phyloP scores from a whole-genome alignment of 64 coral and sea anemone genomes.

The Actinia tenebrosa region DNA sequence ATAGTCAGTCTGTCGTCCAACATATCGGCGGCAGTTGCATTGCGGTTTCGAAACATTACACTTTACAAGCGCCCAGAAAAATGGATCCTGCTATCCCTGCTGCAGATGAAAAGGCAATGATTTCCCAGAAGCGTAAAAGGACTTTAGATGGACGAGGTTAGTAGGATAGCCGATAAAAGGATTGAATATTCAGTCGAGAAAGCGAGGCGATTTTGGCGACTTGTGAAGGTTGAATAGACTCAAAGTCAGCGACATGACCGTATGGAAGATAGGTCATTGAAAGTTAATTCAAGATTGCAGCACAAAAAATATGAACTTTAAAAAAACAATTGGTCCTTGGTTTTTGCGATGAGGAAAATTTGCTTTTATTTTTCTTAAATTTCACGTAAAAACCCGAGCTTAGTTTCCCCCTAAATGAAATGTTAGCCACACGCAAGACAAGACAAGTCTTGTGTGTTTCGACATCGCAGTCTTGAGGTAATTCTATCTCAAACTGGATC shows the following conservation, averaged over 20 bases:
- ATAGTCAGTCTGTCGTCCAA: slow-evolving; percentile 1
- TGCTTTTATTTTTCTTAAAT: neutral
- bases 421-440: neutral
- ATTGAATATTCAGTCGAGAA: neutral
- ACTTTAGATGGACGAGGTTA: neutral
- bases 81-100: neutral
- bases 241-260: neutral
- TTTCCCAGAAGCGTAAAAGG: slow-evolving; percentile 20
- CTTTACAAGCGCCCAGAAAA: neutral
- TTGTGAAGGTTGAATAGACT: neutral
- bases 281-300: neutral
- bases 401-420: neutral
- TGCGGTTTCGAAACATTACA: slow-evolving; percentile 13
- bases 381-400: neutral
- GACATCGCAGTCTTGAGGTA: neutral
- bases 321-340: neutral
- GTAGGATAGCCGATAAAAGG: neutral
- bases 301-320: neutral
- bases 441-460: neutral
- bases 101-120: neutral
- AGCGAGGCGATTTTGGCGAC: neutral
- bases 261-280: neutral
- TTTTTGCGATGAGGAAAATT: neutral
- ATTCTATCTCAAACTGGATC: neutral
- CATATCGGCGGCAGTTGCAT: neutral